These are phyloP conservation scores for Platyrinchus mystaceus DNA, from an alignment of 2,797 vertebrate genomes.

Conservation along the genomic window DNA sequence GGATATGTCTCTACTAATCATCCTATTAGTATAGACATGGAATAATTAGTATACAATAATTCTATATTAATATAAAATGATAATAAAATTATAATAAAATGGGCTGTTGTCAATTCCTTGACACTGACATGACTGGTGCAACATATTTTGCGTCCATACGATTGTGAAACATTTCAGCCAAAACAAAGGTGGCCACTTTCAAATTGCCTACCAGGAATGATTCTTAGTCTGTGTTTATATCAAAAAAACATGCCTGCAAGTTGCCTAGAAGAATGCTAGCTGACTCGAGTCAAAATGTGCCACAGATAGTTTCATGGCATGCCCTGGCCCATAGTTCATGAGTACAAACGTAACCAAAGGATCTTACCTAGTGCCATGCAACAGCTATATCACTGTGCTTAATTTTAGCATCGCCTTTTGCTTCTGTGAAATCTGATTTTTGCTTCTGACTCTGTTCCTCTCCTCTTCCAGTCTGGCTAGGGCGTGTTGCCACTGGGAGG, in stretches of 20 bases:
- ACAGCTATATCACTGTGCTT: not conserved
- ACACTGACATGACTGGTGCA: not conserved
- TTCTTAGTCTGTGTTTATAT: not conserved
- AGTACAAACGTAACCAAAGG: not conserved
- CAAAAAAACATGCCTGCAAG: accelerated
- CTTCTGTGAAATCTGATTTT: not conserved
- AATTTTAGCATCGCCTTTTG: not conserved
- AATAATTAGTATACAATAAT: not conserved
- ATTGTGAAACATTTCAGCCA: not conserved
- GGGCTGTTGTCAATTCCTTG: not conserved
- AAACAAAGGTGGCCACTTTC: not conserved
- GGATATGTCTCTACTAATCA: not conserved
- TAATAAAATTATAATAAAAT: not conserved
- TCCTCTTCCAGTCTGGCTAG: not conserved
- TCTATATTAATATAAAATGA: not conserved
- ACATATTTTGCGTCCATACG: not conserved
- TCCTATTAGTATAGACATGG: not conserved
- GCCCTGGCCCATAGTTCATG: accelerated
- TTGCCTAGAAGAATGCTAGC: not conserved
- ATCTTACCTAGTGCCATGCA: not conserved
- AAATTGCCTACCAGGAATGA: not conserved
- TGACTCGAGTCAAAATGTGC: not conserved
- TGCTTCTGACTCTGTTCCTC: not conserved
- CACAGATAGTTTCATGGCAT: not conserved
- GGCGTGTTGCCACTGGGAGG: not conserved